Percentiles rank a stretch among this genome's conserved stretches.
Evolutionary conservation across 2,113 vertebrate species (phyloP).

Genomic region (Eudyptes chrysolophus): DNA sequence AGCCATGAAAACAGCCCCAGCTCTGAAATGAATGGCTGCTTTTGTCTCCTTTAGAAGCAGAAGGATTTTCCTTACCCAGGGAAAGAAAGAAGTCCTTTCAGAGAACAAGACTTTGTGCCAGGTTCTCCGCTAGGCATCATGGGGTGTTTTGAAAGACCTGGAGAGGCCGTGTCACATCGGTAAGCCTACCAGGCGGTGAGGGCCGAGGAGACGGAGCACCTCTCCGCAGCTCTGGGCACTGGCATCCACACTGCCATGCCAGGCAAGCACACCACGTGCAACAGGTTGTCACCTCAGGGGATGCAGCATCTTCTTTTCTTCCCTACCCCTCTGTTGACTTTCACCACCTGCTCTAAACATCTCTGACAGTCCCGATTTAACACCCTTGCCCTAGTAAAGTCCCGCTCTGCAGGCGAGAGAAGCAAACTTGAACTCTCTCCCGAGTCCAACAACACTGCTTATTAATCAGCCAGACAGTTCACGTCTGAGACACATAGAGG

Average conservation of each 20-base stretch:
- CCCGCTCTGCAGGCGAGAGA: neutral
- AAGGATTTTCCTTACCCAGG: neutral
- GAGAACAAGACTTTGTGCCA: neutral
- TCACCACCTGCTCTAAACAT: neutral
- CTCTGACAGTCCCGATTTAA: neutral
- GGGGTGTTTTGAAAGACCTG: neutral
- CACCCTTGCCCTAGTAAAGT: neutral
- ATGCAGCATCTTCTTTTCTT: neutral
- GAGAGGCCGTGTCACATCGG: rapidly evolving
- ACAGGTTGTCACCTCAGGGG: neutral
- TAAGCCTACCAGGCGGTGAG: rapidly evolving
- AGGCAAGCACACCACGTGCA: neutral
- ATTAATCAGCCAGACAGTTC: conserved; percentile 6
- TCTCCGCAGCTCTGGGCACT: neutral
- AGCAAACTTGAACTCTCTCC: neutral
- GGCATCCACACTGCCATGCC: neutral
- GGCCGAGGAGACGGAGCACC: neutral
- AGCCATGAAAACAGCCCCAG: neutral
- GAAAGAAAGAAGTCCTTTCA: conserved; percentile 18
- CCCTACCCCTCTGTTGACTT: neutral
- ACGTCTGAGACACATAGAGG: neutral
- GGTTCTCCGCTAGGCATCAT: neutral
- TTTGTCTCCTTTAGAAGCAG: neutral
- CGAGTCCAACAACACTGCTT: neutral
- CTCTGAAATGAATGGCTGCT: neutral